Conservation (phyloP, 1,140 invertebrate species). For the Microvelia longipes region DNA sequence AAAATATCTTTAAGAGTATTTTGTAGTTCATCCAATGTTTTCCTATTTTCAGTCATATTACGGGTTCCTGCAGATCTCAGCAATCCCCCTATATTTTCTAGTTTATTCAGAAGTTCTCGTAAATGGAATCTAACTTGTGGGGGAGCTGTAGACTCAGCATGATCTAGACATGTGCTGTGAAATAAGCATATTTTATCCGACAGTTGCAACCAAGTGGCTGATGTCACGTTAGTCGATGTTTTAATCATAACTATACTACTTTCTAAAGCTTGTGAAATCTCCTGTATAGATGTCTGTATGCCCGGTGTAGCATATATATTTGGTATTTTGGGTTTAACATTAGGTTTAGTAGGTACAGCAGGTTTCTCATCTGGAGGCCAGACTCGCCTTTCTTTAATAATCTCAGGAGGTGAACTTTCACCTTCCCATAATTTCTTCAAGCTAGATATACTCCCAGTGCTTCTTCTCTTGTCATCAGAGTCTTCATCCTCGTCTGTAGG, state of each 20-base stretch:
- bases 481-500: slow-evolving; percentile 40
- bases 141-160: slow-evolving; percentile 54
- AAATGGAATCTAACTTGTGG: slow-evolving; percentile 79
- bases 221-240: slow-evolving; percentile 39
- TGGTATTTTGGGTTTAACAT: slow-evolving; percentile 34
- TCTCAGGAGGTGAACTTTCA: slow-evolving; percentile 38
- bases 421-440: slow-evolving; percentile 84
- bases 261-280: slow-evolving; percentile 50
- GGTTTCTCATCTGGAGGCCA: slow-evolving; percentile 48
- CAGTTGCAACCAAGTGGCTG: slow-evolving; percentile 60
- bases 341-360: slow-evolving; percentile 48
- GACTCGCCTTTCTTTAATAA: slow-evolving; percentile 34
- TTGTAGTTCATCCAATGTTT: slow-evolving; percentile 53
- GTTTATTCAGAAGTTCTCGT: slow-evolving; percentile 61
- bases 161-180: slow-evolving; percentile 56
- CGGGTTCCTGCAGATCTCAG: slow-evolving; percentile 53
- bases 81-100: slow-evolving; percentile 63
- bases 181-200: slow-evolving; percentile 67
- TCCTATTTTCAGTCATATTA: slow-evolving; percentile 50
- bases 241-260: slow-evolving; percentile 45
- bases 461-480: slow-evolving; percentile 68
- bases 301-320: slow-evolving; percentile 50
- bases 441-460: slow-evolving; percentile 81
- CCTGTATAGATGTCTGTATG: slow-evolving; percentile 40
- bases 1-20: slow-evolving; percentile 66